These are phyloP conservation scores for Pocillopora damicornis DNA, from an alignment of 64 coral and sea anemone species.

Conservation along the genomic window DNA sequence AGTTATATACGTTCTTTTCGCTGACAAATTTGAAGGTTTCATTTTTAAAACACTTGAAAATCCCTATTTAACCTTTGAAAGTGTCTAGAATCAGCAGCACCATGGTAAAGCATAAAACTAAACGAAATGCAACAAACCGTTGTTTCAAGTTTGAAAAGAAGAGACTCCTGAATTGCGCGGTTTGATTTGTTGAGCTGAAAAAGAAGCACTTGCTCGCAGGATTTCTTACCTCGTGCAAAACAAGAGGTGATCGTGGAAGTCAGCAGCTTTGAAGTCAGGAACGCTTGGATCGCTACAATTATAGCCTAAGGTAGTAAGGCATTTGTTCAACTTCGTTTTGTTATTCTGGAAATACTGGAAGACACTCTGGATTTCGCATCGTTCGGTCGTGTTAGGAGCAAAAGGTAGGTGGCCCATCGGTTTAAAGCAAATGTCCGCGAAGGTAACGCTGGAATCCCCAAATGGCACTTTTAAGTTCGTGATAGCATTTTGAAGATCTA, in stretches of 20 bases:
- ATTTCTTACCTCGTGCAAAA: conserved; percentile 27
- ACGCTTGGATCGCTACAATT: neutral
- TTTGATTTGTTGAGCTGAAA: too few species aligned
- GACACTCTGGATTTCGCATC: conserved; percentile 37
- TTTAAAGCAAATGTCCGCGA: conserved; percentile 42
- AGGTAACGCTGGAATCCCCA: conserved; percentile 10
- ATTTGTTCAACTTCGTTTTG: conserved; percentile 40
- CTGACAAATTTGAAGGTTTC: too few species aligned
- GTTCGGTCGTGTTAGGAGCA: neutral
- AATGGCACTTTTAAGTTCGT: conserved; percentile 36
- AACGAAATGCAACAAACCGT: too few species aligned
- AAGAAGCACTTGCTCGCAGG: too few species aligned
- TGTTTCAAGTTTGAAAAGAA: too few species aligned
- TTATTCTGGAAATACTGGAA: conserved; percentile 72
- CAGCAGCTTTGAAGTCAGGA: conserved; percentile 24
- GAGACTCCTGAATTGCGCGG: too few species aligned
- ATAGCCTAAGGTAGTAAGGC: conserved; percentile 20
- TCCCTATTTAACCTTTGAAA: too few species aligned
- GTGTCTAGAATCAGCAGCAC: too few species aligned
- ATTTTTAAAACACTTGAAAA: too few species aligned
- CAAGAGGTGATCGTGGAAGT: conserved; percentile 57
- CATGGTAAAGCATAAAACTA: too few species aligned
- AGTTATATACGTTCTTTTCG: too few species aligned
- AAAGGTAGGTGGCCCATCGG: neutral
- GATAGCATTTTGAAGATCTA: conserved; percentile 33